These are phyloP conservation scores for Venustaconcha ellipsiformis DNA, from an alignment of 1,140 invertebrate species.

Conservation along the genomic window DNA sequence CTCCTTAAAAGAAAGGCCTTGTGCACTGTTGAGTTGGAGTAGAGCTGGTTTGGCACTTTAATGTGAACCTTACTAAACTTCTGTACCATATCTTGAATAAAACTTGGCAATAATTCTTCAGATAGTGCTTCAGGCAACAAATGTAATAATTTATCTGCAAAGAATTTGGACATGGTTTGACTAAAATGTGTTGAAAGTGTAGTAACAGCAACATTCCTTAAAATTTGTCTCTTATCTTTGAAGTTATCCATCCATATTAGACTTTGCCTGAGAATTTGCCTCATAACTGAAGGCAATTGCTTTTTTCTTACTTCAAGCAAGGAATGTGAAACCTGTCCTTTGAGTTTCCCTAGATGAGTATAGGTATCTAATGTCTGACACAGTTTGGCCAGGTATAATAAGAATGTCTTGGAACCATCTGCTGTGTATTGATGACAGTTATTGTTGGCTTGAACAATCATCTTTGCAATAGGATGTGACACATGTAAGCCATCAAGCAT, in stretches of 20 bases:
- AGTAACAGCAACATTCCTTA: constrained; percentile 5
- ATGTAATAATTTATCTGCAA: constrained; percentile 3
- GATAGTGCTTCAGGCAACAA: background rate
- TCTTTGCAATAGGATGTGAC: constrained; percentile 41
- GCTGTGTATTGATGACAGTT: constrained; percentile 5
- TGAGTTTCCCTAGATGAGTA: constrained; percentile 7
- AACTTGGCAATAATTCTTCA: background rate
- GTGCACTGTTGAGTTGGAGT: background rate
- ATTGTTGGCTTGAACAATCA: constrained; percentile 30
- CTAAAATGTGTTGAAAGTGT: constrained; percentile 15
- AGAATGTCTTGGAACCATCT: constrained; percentile 49
- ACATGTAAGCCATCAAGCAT: constrained; percentile 42
- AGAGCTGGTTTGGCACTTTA: constrained; percentile 15
- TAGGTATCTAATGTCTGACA: constrained; percentile 25
- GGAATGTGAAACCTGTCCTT: background rate
- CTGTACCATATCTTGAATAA: constrained; percentile 3
- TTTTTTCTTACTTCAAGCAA: background rate
- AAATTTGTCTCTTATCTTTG: background rate
- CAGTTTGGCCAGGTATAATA: constrained; percentile 41
- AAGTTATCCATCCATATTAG: background rate
- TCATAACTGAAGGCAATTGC: background rate
- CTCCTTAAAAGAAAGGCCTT: constrained; percentile 3
- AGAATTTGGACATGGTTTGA: background rate
- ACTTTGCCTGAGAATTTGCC: constrained; percentile 1
- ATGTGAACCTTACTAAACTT: constrained; percentile 5